Evolutionary conservation across 2,888 invertebrate genomes (phyloP).

Genomic region (Palloptera scutellata): DNA sequence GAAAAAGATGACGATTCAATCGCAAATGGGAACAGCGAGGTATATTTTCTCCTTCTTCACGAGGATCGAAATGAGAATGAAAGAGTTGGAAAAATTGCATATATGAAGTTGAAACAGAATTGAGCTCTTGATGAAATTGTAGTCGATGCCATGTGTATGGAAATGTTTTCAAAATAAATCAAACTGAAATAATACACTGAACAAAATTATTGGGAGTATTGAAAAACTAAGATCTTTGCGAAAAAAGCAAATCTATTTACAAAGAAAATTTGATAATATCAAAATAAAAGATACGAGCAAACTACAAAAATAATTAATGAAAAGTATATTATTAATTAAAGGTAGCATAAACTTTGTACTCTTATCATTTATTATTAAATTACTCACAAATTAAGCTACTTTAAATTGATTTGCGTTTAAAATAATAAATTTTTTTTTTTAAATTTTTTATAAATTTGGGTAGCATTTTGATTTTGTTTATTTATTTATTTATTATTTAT

Average conservation of each 20-base stretch:
- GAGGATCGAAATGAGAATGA: too few species aligned
- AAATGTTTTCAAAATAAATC: constrained; percentile 16
- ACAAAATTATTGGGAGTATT: constrained; percentile 3
- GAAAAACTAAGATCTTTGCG: constrained; percentile 6
- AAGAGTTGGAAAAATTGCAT: too few species aligned
- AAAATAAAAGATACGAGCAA: constrained; percentile 22
- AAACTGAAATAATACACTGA: constrained; percentile 22
- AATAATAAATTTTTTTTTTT: constrained; percentile 23
- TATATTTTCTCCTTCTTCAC: too few species aligned
- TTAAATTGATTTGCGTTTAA: neutral
- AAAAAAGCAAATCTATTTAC: neutral
- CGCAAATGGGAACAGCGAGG: too few species aligned
- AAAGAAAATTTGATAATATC: constrained; percentile 23
- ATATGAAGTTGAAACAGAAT: too few species aligned
- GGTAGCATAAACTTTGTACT: constrained; percentile 1
- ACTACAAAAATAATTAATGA: constrained; percentile 14
- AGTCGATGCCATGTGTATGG: neutral
- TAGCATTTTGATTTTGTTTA: constrained; percentile 20
- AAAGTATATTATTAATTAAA: constrained; percentile 12
- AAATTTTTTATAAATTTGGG: constrained; percentile 34
- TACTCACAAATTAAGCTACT: constrained; percentile 29
- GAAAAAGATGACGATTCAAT: too few species aligned
- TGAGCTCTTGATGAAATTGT: neutral
- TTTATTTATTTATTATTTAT: constrained; percentile 20
- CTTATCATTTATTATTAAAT: constrained; percentile 17